Evolutionary conservation across 1,140 invertebrate genomes (phyloP).

Genomic region (Copidosoma floridanum): DNA sequence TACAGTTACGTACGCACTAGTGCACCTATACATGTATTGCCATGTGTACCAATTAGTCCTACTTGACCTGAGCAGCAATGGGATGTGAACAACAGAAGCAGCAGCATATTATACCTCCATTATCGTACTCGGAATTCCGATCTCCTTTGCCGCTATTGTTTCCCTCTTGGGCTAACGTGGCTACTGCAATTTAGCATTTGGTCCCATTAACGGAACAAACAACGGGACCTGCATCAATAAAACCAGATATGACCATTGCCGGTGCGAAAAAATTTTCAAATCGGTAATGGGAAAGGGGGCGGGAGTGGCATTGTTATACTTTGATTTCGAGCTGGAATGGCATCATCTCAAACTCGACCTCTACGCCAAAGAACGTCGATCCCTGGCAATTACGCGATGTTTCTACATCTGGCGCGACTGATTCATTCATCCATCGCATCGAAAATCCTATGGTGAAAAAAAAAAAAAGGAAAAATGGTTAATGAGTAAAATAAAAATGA

Average conservation of each 20-base stretch:
- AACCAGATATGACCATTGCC: neutral
- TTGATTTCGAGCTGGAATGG: too few species aligned
- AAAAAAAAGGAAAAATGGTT: too few species aligned
- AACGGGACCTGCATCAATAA: slow-evolving; percentile 20
- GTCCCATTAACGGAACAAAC: neutral
- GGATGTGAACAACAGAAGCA: slow-evolving; percentile 39
- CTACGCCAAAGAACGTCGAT: too few species aligned
- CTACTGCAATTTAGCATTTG: neutral
- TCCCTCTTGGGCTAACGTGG: neutral
- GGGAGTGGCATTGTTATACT: too few species aligned
- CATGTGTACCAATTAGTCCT: slow-evolving; percentile 47
- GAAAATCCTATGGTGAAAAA: too few species aligned
- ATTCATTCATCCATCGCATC: too few species aligned
- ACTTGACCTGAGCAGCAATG: slow-evolving; percentile 48
- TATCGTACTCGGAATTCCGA: neutral
- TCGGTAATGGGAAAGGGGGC: neutral
- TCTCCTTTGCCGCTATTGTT: slow-evolving; percentile 1
- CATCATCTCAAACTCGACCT: too few species aligned
- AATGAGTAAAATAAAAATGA: too few species aligned
- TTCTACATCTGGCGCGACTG: too few species aligned
- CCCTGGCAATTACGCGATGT: too few species aligned
- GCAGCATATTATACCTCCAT: slow-evolving; percentile 39
- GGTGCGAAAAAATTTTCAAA: neutral
- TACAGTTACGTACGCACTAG: too few species aligned
- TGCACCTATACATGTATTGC: too few species aligned